Evolutionary conservation across 2,888 invertebrate species (phyloP), one percentile per base, ranked within the genome.

Genomic region (Coelopa pilipes): DNA sequence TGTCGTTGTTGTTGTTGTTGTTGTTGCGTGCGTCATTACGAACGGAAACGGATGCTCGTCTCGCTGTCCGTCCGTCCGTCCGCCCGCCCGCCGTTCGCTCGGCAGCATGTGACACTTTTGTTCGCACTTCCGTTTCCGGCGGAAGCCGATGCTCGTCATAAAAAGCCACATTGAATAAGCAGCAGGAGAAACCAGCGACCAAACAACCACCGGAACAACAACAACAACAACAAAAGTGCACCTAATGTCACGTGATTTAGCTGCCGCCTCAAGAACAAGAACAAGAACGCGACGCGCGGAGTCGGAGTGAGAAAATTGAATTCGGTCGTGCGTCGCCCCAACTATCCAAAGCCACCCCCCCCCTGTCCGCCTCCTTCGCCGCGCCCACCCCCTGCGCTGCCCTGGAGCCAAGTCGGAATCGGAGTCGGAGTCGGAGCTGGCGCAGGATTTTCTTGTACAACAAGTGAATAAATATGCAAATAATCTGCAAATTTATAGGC

Each of bases 401-500:
- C 34, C 34, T 34, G 34, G 34, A 34, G 2, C 34, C 34, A n/a
- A n/a, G n/a, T n/a, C n/a, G n/a, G n/a, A n/a, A n/a, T n/a, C n/a
- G n/a, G n/a, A n/a, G n/a, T n/a, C n/a, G 34, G 2, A 7, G 34
- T 34, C 34, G 34, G 7, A 34, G 34, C 34, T 34, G 34, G 34
- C 34, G 53, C 53, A n/a, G 53, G 53, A 53, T 53, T 53, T 53
- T 53, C 53, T 53, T 53, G 53, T 53, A 49, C 65, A 49, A 60
- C 70, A 76, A 78, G 74, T 70, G 70, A 77, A 80, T 77, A 82
- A 85, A 84, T 85, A 84, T 84, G 85, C 85, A 85, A 84, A 85
- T 85, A 83, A 85, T 84, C 83, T 83, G 83, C 78, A 82, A 83
- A 84, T 85, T 84, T 85, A 85, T 85, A 81, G 74, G 74, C 77